phyloP scores from a whole-genome alignment of 2,113 vertebrate genomes.

The Dasyurus viverrinus region DNA sequence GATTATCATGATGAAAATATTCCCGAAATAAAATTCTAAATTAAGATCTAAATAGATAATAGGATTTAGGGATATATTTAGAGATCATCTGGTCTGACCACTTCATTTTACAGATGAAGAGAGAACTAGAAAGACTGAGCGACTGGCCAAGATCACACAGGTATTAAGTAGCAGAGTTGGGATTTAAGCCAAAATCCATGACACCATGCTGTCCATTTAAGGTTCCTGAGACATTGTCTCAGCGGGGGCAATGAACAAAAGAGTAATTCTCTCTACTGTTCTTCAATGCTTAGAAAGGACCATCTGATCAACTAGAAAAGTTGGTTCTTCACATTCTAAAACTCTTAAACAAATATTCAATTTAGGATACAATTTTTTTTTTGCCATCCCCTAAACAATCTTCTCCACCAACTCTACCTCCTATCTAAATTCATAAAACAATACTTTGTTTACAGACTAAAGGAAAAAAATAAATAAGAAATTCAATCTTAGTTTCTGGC shows the following conservation, averaged over 20 bases:
- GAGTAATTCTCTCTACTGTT: slow-evolving; percentile 43
- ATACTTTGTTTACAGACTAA: not conserved
- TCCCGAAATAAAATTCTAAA: slow-evolving; percentile 27
- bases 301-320: slow-evolving; percentile 65
- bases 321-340: slow-evolving; percentile 76
- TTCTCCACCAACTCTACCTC: not conserved
- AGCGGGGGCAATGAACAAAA: slow-evolving; percentile 43
- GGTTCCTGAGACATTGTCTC: slow-evolving; percentile 60
- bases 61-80: slow-evolving; percentile 42
- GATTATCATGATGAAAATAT: not conserved
- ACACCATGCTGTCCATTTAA: not conserved
- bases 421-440: slow-evolving; percentile 10
- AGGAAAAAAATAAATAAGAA: slow-evolving; percentile 19
- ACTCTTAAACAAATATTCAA: slow-evolving; percentile 45
- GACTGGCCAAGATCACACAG: not conserved
- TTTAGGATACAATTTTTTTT: slow-evolving; percentile 47
- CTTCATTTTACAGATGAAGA: not conserved
- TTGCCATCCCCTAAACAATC: slow-evolving; percentile 11
- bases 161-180: not conserved
- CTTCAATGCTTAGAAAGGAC: slow-evolving; percentile 59
- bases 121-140: slow-evolving; percentile 2
- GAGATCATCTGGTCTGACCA: slow-evolving; percentile 33
- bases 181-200: not conserved
- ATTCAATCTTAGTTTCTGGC: slow-evolving; percentile 65
- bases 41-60: slow-evolving; percentile 26